phyloP scores from a whole-genome alignment of 2,797 vertebrate genomes.

The Eremophila alpestris region DNA sequence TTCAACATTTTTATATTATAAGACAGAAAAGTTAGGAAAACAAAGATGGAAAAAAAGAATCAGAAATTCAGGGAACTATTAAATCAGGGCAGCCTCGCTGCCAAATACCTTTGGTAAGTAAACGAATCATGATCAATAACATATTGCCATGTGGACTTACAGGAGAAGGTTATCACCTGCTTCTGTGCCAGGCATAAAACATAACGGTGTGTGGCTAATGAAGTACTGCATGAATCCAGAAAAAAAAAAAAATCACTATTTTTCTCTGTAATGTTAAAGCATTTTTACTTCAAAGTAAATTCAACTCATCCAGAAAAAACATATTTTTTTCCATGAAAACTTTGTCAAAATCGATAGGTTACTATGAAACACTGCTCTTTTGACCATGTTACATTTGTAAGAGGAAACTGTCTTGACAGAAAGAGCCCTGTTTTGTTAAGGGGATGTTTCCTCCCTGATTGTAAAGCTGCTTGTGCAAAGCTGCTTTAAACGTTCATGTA shows the following conservation, averaged over 20 bases:
- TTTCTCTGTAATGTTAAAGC: background rate
- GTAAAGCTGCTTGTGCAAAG: background rate
- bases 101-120: slow-evolving; percentile 24
- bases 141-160: slow-evolving; percentile 20
- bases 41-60: slow-evolving; percentile 50
- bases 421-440: background rate
- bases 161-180: slow-evolving; percentile 51
- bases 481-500: background rate
- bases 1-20: slow-evolving; percentile 51
- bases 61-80: slow-evolving; percentile 49
- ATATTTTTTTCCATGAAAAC: background rate
- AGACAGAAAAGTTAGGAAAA: slow-evolving; percentile 66
- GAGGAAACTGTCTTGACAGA: background rate
- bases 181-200: slow-evolving; percentile 41
- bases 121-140: slow-evolving; percentile 56
- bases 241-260: background rate
- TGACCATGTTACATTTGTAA: background rate
- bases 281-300: slow-evolving; percentile 34
- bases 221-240: background rate
- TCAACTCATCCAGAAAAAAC: slow-evolving; percentile 27
- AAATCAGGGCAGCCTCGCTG: background rate
- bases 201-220: slow-evolving; percentile 4
- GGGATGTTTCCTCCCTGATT: background rate
- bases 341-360: background rate
- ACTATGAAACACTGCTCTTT: background rate